phyloP scores from a whole-genome alignment of 2,888 invertebrate species.

The Pyrochroa serraticornis region DNA sequence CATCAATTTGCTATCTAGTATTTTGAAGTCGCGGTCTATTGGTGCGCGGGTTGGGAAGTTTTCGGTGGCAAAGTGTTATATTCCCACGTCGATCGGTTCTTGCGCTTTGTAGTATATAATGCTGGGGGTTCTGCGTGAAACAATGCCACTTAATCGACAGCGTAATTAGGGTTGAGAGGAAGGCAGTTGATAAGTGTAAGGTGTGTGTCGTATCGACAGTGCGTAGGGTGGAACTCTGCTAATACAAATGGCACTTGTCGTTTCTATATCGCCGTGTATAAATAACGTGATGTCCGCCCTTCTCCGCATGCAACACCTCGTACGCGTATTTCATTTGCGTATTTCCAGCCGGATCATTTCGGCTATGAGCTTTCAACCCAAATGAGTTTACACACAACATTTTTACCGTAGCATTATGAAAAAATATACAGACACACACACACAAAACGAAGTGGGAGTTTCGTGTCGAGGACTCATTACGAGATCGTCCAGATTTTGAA shows the following conservation, averaged over 20 bases:
- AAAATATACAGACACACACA: background rate
- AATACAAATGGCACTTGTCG: constrained; percentile 33
- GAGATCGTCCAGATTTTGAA: constrained; percentile 5
- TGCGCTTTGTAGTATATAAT: background rate
- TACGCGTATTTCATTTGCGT: constrained; percentile 8
- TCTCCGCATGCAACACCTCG: constrained; percentile 29
- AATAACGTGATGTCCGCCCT: constrained; percentile 28
- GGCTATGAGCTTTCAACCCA: constrained; percentile 12
- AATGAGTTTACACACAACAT: constrained; percentile 11
- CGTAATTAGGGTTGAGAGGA: constrained; percentile 8
- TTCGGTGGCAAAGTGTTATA: background rate
- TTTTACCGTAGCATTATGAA: constrained; percentile 1
- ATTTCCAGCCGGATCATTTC: constrained; percentile 4
- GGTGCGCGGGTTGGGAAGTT: background rate
- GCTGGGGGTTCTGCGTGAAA: constrained; percentile 4
- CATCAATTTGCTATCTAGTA: too few relatives aligned
- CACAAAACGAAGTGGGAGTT: background rate
- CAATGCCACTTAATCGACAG: constrained; percentile 10
- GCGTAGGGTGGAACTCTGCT: constrained; percentile 26
- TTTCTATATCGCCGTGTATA: constrained; percentile 30
- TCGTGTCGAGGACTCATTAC: constrained; percentile 19
- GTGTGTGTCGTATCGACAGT: constrained; percentile 18
- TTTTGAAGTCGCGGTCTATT: too few relatives aligned
- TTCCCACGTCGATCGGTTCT: background rate
- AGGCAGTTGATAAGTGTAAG: constrained; percentile 12